Conservation (phyloP, 2,797 vertebrate genomes). For the Prionace glauca region DNA sequence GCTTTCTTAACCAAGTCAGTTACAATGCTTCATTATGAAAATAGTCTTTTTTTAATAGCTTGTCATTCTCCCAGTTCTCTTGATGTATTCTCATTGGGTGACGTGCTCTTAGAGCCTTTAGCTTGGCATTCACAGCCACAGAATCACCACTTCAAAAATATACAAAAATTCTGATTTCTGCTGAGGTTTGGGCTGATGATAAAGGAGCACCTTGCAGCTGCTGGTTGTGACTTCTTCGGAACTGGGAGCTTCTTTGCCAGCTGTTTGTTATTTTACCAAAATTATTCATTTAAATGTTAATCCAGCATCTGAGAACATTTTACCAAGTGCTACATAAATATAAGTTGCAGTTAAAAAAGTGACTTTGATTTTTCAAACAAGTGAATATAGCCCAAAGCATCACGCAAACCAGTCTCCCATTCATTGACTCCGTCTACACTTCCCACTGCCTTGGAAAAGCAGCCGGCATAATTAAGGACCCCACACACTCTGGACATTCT, state of each 20-base stretch:
- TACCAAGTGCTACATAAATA: too few relatives aligned
- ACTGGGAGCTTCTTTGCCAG: neutral
- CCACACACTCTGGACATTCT: too few relatives aligned
- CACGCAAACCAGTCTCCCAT: too few relatives aligned
- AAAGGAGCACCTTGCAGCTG: neutral
- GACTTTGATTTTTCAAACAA: too few relatives aligned
- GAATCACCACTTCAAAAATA: neutral
- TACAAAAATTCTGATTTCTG: neutral
- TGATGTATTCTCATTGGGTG: neutral
- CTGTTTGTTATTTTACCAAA: neutral
- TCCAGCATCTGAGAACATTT: neutral
- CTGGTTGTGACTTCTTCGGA: neutral
- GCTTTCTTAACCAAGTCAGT: neutral
- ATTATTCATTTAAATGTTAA: neutral
- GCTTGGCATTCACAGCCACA: neutral
- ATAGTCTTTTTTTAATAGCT: constrained; percentile 11
- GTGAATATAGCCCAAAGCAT: too few relatives aligned
- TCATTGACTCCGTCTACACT: too few relatives aligned
- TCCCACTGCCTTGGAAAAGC: too few relatives aligned
- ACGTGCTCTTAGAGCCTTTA: neutral
- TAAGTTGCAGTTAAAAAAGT: too few relatives aligned
- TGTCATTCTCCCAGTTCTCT: neutral
- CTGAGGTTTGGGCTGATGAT: neutral
- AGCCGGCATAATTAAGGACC: too few relatives aligned
- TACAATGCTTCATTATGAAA: neutral